These are phyloP conservation scores for Parambassis ranga DNA, from an alignment of 2,797 vertebrate genomes.

Conservation along the genomic window DNA sequence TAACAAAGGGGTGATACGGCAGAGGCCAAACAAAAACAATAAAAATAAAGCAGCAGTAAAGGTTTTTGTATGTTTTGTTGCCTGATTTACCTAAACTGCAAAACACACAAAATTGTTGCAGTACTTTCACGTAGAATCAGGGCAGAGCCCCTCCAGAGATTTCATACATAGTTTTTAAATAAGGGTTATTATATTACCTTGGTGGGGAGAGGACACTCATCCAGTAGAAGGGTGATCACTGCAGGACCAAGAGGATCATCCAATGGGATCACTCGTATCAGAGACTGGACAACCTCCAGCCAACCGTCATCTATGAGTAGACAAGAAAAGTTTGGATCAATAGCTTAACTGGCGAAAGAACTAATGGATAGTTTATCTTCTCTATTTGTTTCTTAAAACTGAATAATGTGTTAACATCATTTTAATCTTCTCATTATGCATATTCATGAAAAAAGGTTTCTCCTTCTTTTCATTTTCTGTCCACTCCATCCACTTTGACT, in stretches of 20 bases:
- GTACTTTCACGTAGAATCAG: too few species aligned
- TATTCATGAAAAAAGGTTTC: background rate
- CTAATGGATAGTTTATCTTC: too few species aligned
- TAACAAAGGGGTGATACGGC: background rate
- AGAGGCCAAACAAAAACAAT: background rate
- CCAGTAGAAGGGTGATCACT: slow-evolving; percentile 96
- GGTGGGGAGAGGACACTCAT: slow-evolving; percentile 97
- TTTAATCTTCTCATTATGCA: background rate
- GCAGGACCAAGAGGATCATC: slow-evolving; percentile 97
- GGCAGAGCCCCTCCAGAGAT: background rate
- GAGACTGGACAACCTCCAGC: slow-evolving; percentile 97
- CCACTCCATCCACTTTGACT: slow-evolving; percentile 47
- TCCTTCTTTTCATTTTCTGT: slow-evolving; percentile 21
- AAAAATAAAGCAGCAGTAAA: too few species aligned
- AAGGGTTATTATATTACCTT: slow-evolving; percentile 80
- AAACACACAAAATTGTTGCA: too few species aligned
- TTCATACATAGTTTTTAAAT: background rate
- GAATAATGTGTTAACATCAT: background rate
- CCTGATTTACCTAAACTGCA: too few species aligned
- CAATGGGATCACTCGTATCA: slow-evolving; percentile 97
- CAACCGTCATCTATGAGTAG: slow-evolving; percentile 90
- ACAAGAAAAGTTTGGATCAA: background rate
- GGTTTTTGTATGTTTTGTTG: too few species aligned
- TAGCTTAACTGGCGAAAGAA: background rate
- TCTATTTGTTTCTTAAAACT: background rate